Evolutionary conservation across 2,797 vertebrate genomes (phyloP), one percentile per base, ranked within the genome.

Genomic region (Podarcis lilfordi): DNA sequence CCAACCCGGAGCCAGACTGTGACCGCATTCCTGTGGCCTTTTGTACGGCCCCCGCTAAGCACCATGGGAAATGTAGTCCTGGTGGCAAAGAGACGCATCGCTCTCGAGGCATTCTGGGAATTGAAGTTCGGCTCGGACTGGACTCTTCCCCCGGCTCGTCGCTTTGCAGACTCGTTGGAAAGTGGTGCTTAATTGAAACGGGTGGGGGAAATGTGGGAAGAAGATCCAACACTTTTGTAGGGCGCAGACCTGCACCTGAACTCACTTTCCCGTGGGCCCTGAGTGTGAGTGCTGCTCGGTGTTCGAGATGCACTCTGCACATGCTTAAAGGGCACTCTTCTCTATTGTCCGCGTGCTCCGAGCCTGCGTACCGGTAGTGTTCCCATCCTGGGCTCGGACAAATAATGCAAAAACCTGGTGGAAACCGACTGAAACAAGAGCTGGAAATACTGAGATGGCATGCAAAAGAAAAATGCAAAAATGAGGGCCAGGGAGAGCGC

Each of bases 51-150:
- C 23, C 10, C 40, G 23, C 2, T 3, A 64, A 69, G 84, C 19
- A 82, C 35, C 35, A 29, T 82, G 88, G 88, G 71, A 77, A 86
- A 59, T 77, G 84, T 69, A 89, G 88, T 89, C 84, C 40, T n/a
- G n/a, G 23, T 15, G 9, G 29, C 23, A 75, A 43, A 35, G n/a
- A 10, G 19, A 43, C 43, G 8, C 11, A 27, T 11, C 10, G 45
- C 17, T 50, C 43, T 50, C 55, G 66, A 29, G 23, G 76, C 68
- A 21, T 17, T 37, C 37, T 85, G 88, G 88, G 83, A 75, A 75
- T 27, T 81, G 83, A 66, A 85, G 88, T 89, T 75, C 32, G 9
- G 1, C 3, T n/a, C 4, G 66, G 27, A 11, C 5, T 15, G 40
- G 64, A 15, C 4, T 4, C 13, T 55, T 13, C 50, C 50, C 50